These are phyloP conservation scores for Heliconius ethilla DNA, from an alignment of 2,888 invertebrate genomes.

Conservation along the genomic window DNA sequence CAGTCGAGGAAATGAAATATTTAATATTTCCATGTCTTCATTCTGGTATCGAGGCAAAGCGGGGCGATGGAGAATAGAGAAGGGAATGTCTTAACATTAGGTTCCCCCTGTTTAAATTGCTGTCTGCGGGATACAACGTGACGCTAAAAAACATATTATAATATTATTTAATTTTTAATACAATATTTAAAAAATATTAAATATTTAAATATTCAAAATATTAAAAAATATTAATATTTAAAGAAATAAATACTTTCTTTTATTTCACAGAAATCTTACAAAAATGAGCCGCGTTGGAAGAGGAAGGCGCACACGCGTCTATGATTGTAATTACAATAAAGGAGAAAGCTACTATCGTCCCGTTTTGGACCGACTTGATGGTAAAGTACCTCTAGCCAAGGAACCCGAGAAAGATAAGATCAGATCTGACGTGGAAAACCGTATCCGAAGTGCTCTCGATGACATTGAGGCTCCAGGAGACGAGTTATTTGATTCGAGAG, in stretches of 20 bases:
- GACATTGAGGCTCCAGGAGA: constrained; percentile 70
- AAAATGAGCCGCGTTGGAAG: constrained; percentile 77
- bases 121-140: no score
- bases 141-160: no score
- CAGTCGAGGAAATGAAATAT: no score
- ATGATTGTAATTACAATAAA: constrained; percentile 92
- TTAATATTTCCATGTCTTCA: no score
- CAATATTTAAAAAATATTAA: no score
- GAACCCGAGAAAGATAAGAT: constrained; percentile 69
- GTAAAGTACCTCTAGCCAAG: constrained; percentile 75
- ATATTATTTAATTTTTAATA: neutral
- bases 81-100: no score
- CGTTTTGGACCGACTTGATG: constrained; percentile 88
- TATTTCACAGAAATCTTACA: constrained; percentile 41
- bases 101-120: no score
- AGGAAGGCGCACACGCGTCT: constrained; percentile 90
- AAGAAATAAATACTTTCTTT: no score
- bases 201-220: no score
- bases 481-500: constrained; percentile 85
- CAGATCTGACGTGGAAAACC: constrained; percentile 65
- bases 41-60: no score
- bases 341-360: constrained; percentile 92
- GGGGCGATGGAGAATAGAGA: no score
- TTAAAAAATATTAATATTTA: no score
- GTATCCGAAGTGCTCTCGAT: constrained; percentile 67